phyloP scores from a whole-genome alignment of 2,113 vertebrate species.

The Probosciger aterrimus region DNA sequence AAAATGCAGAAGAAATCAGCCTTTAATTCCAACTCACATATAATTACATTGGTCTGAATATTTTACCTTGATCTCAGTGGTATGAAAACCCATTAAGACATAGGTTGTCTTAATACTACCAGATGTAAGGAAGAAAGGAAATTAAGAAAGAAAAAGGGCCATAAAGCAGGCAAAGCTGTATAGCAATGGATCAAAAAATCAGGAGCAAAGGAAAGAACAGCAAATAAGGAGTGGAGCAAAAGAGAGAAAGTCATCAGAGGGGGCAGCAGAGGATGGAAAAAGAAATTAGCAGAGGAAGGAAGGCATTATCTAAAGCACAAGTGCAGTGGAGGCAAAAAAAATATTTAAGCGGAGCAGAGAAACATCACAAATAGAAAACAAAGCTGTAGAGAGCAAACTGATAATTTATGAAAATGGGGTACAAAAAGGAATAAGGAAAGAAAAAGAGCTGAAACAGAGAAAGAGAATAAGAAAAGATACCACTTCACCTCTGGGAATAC shows the following conservation, averaged over 20 bases:
- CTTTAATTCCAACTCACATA: neutral
- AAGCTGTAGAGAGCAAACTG: neutral
- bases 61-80: neutral
- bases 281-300: neutral
- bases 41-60: neutral
- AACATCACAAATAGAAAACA: neutral
- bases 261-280: slow-evolving; percentile 26
- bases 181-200: neutral
- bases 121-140: neutral
- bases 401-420: neutral
- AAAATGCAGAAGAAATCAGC: neutral
- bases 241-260: slow-evolving; percentile 18
- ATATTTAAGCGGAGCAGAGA: neutral
- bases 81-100: neutral
- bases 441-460: neutral
- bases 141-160: neutral
- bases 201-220: neutral
- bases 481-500: neutral
- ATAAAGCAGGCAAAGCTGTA: neutral
- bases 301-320: neutral
- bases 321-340: neutral
- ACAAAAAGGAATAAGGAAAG: neutral
- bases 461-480: neutral
- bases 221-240: neutral
- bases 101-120: neutral